Evolutionary conservation across 1,140 invertebrate species (phyloP).

Genomic region (Lordiphosa collinella): DNA sequence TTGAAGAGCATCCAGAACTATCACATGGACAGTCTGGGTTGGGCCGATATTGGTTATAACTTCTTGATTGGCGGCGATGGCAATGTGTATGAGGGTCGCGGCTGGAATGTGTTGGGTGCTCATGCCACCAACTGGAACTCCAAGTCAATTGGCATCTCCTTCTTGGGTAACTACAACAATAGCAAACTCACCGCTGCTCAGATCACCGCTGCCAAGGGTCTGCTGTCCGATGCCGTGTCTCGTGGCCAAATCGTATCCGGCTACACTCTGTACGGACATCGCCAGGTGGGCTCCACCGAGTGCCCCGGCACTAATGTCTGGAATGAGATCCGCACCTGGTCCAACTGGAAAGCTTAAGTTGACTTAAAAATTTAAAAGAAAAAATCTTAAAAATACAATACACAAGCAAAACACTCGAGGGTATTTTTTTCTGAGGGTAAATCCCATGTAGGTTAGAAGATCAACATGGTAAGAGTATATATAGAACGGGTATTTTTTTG

Average conservation of each 20-base stretch:
- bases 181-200: constrained; percentile 54
- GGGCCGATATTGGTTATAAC: constrained; percentile 87
- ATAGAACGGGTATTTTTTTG: too few relatives aligned
- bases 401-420: constrained; percentile 10
- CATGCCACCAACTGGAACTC: constrained; percentile 85
- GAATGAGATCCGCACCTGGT: constrained; percentile 84
- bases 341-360: constrained; percentile 81
- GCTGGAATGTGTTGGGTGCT: constrained; percentile 85
- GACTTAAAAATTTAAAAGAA: constrained; percentile 8
- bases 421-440: constrained; percentile 20
- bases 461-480: too few relatives aligned
- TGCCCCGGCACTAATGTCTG: constrained; percentile 87
- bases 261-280: constrained; percentile 86
- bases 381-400: constrained; percentile 42
- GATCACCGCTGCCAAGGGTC: constrained; percentile 80
- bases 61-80: constrained; percentile 82
- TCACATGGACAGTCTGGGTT: constrained; percentile 82
- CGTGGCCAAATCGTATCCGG: constrained; percentile 82
- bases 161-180: constrained; percentile 82
- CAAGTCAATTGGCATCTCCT: constrained; percentile 84
- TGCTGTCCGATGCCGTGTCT: constrained; percentile 84
- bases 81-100: constrained; percentile 85
- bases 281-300: constrained; percentile 84
- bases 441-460: background rate
- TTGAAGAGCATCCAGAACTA: constrained; percentile 82